Percentiles rank a stretch among this genome's conserved stretches.
These are phyloP conservation scores for Zeugodacus cucurbitae DNA, from an alignment of 1,140 invertebrate genomes.

Conservation along the genomic window DNA sequence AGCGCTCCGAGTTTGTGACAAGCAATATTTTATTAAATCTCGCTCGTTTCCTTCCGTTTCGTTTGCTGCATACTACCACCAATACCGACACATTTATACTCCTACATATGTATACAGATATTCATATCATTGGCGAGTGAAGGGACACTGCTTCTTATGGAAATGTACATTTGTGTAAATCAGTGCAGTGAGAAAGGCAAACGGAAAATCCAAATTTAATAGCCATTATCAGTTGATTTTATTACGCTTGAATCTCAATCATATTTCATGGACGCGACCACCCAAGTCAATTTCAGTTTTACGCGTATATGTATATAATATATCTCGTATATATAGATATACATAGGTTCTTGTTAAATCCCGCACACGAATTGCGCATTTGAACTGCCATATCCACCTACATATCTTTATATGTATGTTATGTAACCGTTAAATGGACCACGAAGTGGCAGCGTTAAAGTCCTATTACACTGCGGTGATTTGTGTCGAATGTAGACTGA, in stretches of 20 bases:
- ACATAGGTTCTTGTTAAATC: neutral
- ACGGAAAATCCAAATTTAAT: neutral
- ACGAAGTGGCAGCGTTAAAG: neutral
- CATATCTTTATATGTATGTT: neutral
- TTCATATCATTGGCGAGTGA: too few relatives aligned
- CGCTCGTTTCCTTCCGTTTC: too few relatives aligned
- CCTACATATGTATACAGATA: too few relatives aligned
- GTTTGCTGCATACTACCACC: too few relatives aligned
- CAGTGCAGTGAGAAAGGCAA: neutral
- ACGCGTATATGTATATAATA: neutral
- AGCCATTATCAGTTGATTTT: constrained; percentile 23
- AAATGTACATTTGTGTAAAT: neutral
- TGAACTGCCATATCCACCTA: neutral
- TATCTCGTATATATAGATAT: neutral
- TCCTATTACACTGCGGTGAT: constrained; percentile 2
- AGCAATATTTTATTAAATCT: too few relatives aligned
- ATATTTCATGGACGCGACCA: neutral
- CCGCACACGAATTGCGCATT: neutral
- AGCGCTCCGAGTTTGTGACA: too few relatives aligned
- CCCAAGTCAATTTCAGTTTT: neutral
- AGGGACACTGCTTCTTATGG: neutral
- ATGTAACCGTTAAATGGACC: neutral
- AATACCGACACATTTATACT: too few relatives aligned
- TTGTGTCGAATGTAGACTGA: neutral
- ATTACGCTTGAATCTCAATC: neutral